Evolutionary conservation across 2,113 vertebrate species (phyloP).

Genomic region (Proterorhinus semilunaris): DNA sequence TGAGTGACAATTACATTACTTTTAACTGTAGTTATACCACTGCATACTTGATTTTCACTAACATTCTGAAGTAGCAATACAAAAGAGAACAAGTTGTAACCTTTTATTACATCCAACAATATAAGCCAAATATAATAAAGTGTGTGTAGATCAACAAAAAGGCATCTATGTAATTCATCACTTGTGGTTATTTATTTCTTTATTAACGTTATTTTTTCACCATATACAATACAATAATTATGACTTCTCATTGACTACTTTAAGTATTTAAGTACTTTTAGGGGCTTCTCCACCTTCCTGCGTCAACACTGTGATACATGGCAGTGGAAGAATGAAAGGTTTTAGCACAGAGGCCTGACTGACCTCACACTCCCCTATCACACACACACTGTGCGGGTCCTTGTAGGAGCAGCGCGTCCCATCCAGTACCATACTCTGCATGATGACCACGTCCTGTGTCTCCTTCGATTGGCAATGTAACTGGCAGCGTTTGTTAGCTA

Average conservation of each 20-base stretch:
- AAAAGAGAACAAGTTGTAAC: slow-evolving; percentile 3
- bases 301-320: background rate
- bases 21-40: background rate
- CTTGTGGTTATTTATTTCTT: too few species aligned
- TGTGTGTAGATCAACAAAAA: too few species aligned
- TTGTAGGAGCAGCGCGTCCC: slow-evolving; percentile 97
- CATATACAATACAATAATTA: too few species aligned
- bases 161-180: too few species aligned
- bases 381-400: slow-evolving; percentile 91
- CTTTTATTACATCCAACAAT: too few species aligned
- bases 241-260: background rate
- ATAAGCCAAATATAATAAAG: too few species aligned
- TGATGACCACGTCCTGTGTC: slow-evolving; percentile 84
- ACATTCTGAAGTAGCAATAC: slow-evolving; percentile 2
- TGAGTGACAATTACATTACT: background rate
- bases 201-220: too few species aligned
- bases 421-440: slow-evolving; percentile 87
- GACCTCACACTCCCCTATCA: slow-evolving; percentile 91
- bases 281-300: background rate
- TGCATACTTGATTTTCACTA: background rate
- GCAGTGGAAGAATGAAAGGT: background rate
- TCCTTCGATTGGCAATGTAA: slow-evolving; percentile 93
- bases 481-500: slow-evolving; percentile 92
- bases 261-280: background rate
- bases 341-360: slow-evolving; percentile 45